phyloP scores from a whole-genome alignment of 2,113 vertebrate genomes.

The Orthochromis malagaraziensis region DNA sequence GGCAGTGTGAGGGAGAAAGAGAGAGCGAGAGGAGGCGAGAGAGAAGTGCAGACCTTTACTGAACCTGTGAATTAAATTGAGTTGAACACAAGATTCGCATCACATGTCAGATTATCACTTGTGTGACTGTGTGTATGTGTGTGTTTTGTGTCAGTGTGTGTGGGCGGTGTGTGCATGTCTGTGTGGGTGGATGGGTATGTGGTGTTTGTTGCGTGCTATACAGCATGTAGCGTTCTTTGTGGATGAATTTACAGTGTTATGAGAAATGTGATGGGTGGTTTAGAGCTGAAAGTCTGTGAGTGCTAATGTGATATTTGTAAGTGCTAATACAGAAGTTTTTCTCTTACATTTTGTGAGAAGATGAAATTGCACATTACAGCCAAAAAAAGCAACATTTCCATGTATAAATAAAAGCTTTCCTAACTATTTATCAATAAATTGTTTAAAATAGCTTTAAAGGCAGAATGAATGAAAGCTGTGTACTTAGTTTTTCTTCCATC shows the following conservation, averaged over 20 bases:
- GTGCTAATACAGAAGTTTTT: not conserved
- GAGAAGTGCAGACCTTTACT: conserved; percentile 39
- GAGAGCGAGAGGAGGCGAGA: not conserved
- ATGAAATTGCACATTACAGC: not conserved
- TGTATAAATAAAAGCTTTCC: not conserved
- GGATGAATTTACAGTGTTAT: not conserved
- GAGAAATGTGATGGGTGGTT: not conserved
- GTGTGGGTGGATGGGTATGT: not conserved
- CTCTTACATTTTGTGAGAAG: not conserved
- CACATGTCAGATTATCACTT: conserved; percentile 29
- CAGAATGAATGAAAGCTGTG: not conserved
- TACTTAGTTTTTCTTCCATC: rapidly evolving
- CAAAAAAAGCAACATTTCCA: not conserved
- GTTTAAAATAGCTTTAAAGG: not conserved
- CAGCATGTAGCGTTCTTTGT: not conserved
- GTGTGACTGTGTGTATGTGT: not conserved
- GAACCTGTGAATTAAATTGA: conserved; percentile 48
- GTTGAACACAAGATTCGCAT: conserved; percentile 37
- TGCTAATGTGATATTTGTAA: not conserved
- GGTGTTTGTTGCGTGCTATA: not conserved
- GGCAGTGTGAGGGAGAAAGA: not conserved
- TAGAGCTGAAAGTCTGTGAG: not conserved
- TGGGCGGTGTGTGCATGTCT: not conserved
- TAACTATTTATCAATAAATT: not conserved
- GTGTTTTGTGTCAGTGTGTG: not conserved